These are phyloP conservation scores for Brachionus angularis DNA, from an alignment of 1,140 invertebrate genomes.

Conservation along the genomic window DNA sequence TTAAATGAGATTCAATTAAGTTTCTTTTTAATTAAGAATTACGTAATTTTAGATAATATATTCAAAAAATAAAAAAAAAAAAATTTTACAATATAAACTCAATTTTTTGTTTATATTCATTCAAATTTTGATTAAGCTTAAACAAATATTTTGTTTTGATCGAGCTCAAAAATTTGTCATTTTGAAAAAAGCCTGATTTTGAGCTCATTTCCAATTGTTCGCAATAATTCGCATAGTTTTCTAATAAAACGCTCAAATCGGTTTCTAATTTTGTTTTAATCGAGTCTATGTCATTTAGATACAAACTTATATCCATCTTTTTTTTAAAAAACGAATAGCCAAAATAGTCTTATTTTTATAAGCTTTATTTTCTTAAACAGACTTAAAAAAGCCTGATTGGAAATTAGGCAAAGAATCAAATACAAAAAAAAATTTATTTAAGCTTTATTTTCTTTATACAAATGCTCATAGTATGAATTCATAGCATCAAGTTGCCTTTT, in stretches of 20 bases:
- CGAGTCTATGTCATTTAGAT: conserved; percentile 10
- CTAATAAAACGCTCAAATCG: not conserved
- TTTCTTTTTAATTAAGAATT: not conserved
- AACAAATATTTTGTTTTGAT: not conserved
- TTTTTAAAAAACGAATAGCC: not conserved
- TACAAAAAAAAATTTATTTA: too few relatives aligned
- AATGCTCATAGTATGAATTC: conserved; percentile 7
- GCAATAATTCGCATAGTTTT: not conserved
- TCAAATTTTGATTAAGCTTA: conserved; percentile 9
- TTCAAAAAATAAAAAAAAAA: conserved; percentile 9
- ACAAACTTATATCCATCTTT: not conserved
- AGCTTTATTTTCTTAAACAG: too few relatives aligned
- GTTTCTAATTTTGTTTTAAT: conserved; percentile 8
- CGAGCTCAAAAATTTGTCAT: not conserved
- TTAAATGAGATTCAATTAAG: conserved; percentile 1
- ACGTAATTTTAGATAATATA: not conserved
- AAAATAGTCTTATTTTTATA: not conserved
- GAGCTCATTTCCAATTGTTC: conserved; percentile 7
- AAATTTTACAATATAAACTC: conserved; percentile 6
- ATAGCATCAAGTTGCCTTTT: conserved; percentile 10
- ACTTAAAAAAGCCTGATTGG: too few relatives aligned
- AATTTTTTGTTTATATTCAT: not conserved
- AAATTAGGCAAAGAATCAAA: too few relatives aligned
- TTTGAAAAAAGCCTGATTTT: not conserved
- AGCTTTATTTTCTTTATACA: too few relatives aligned